Evolutionary conservation across 2,888 invertebrate species (phyloP).

Genomic region (Erebia aethiops): DNA sequence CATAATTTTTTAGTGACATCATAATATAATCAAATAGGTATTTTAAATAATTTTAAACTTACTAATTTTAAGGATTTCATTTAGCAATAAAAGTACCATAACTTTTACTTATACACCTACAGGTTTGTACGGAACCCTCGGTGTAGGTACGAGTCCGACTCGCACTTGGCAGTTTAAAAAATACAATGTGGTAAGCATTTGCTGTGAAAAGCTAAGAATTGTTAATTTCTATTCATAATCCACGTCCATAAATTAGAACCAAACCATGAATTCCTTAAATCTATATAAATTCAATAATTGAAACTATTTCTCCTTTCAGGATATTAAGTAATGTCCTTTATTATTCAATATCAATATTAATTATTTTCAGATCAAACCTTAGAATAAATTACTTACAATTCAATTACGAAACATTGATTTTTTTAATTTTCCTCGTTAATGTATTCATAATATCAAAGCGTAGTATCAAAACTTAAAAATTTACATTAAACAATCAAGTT

Average conservation of each 20-base stretch:
- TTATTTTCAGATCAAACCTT: not conserved
- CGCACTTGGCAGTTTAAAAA: too few relatives aligned
- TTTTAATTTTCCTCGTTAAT: too few relatives aligned
- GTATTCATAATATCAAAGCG: not conserved
- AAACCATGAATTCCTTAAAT: not conserved
- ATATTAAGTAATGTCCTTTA: not conserved
- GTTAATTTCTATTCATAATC: constrained; percentile 13
- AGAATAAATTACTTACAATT: not conserved
- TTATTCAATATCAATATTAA: not conserved
- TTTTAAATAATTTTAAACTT: too few relatives aligned
- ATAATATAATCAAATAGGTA: too few relatives aligned
- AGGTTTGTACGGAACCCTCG: too few relatives aligned
- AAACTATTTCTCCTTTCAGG: not conserved
- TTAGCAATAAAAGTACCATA: too few relatives aligned
- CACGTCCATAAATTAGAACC: not conserved
- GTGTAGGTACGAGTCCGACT: too few relatives aligned
- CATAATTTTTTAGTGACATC: too few relatives aligned
- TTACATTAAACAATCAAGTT: not conserved
- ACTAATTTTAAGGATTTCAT: too few relatives aligned
- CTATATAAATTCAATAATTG: not conserved
- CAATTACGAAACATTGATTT: too few relatives aligned
- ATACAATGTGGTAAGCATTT: not conserved
- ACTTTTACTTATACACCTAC: too few relatives aligned
- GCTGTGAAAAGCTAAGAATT: not conserved
- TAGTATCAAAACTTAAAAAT: not conserved